Evolutionary conservation across 2,113 vertebrate species (phyloP).

Genomic region (Vicugna pacos): DNA sequence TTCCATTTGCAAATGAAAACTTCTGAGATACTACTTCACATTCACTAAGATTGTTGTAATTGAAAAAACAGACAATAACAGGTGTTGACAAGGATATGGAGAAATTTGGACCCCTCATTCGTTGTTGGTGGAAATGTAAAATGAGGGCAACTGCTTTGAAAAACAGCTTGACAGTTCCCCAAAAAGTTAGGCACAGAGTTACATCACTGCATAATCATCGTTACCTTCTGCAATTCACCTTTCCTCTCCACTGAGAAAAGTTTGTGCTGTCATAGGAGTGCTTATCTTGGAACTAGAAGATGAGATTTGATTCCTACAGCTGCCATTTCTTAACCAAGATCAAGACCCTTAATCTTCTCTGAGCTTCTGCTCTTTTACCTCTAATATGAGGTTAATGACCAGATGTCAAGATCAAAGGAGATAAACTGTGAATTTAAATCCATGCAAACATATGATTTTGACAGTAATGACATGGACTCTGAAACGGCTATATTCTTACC

Average conservation of each 20-base stretch:
- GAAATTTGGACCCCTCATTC: conserved; percentile 20
- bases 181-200: not conserved
- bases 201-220: not conserved
- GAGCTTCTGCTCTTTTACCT: not conserved
- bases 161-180: not conserved
- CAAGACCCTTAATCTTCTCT: not conserved
- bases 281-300: not conserved
- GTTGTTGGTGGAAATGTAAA: not conserved
- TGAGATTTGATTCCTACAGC: not conserved
- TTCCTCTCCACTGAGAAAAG: not conserved
- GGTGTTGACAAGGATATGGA: not conserved
- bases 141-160: not conserved
- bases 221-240: not conserved
- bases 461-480: not conserved
- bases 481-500: not conserved
- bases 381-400: not conserved
- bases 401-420: not conserved
- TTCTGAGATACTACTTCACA: not conserved
- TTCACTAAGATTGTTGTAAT: not conserved
- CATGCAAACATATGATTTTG: not conserved
- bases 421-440: not conserved
- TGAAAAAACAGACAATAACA: not conserved
- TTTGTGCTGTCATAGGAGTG: not conserved
- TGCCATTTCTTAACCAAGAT: not conserved
- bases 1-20: not conserved